Evolutionary conservation across 2,113 vertebrate genomes (phyloP).

Genomic region (Pachycephala philippinensis): DNA sequence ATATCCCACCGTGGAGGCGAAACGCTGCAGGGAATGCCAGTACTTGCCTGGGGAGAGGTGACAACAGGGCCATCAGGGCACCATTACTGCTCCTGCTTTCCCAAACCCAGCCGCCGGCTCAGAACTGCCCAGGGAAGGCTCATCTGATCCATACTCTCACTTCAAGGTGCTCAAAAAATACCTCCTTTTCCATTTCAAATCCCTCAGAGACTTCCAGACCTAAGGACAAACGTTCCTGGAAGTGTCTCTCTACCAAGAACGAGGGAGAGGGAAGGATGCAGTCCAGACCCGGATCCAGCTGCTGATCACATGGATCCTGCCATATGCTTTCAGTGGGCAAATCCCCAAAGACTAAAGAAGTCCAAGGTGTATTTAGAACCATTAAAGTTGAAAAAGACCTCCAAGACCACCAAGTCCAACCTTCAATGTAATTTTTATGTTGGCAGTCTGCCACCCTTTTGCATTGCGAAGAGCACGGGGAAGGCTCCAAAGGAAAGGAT

Average conservation of each 20-base stretch:
- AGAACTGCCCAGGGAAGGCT: background rate
- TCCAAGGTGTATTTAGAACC: background rate
- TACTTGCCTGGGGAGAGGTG: constrained; percentile 83
- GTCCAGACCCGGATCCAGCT: background rate
- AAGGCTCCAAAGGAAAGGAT: background rate
- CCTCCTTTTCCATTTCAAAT: background rate
- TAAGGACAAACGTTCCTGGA: background rate
- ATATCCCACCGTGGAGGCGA: constrained; percentile 79
- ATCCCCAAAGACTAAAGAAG: background rate
- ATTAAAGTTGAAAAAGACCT: background rate
- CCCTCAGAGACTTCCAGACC: background rate
- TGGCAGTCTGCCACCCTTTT: background rate
- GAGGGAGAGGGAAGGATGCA: background rate
- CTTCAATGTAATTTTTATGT: background rate
- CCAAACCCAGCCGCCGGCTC: rapidly evolving
- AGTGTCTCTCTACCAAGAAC: background rate
- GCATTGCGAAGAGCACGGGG: background rate
- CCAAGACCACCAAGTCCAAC: background rate
- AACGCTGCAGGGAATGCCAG: constrained; percentile 88
- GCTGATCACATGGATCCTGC: background rate
- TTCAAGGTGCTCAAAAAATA: background rate
- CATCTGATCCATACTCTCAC: background rate
- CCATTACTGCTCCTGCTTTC: rapidly evolving
- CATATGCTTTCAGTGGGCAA: background rate
- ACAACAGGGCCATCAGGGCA: background rate